Base-by-base conservation (phyloP, 2,797 vertebrate genomes). In the Microchirus variegatus region DNA sequence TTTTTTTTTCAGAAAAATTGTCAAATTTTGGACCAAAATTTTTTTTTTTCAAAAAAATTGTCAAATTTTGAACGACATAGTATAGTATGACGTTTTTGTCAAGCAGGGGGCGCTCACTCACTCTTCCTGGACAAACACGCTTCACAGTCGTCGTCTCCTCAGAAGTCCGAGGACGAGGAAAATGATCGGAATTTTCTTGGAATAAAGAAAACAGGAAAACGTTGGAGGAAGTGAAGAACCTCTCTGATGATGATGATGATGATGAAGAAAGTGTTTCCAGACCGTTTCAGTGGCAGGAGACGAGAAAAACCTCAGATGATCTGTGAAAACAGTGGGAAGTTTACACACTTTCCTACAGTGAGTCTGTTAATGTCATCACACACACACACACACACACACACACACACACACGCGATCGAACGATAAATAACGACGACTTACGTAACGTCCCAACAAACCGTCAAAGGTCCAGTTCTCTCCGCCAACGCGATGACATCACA, bases 161-260 rank as follows among this genome's bases (percentile, higher is more conserved):
- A 26, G 26, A 31, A 4, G 31, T 8, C 31, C 8, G 31, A 31
- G 1, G 5, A 31, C 7, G 5, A 6, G 56, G 75, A 53, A 72
- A 82, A 68, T 53, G 54, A 78, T 63, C 0, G 54, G 82, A 82
- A 83, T 80, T 78, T 82, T 72, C 65, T 63, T 63, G 52, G 66
- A 61, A 72, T 57, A 71, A 40, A 48, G 51, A 64, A 63, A 55
- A 19, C 36, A 64, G 57, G 70, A 67, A 3, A 0, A 31, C 8
- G 31, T 16, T 59, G 68, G 46, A 52, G 65, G 53, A 38, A 38
- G 9, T 3, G 1, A 38, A 48, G 10, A 38, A 51, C 53, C 14
- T 54, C 38, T 31, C 31, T 31, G 31, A 31, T 31, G 31, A 31
- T 31, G 31, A 31, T 31, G 31, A 31, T 31, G 31, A 31, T 31